A percentile compares a stretch with the other conserved stretches of the same genome.
Conservation (phyloP, 2,797 vertebrate genomes). For the Gallinago stenura region DNA sequence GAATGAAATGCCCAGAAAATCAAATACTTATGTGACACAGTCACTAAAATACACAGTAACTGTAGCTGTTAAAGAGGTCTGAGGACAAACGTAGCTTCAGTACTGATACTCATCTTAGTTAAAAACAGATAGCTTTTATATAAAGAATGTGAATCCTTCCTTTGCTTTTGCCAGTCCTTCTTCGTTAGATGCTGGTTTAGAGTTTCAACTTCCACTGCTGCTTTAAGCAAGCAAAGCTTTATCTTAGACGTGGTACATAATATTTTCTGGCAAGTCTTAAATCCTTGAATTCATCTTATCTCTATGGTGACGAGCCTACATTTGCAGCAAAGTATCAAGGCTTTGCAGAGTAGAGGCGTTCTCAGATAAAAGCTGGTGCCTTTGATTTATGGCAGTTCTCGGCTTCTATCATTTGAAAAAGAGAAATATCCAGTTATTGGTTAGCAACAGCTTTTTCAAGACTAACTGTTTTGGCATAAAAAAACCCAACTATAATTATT, state of each 20-base stretch:
- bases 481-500: not conserved
- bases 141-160: slow-evolving; percentile 4
- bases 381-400: slow-evolving; percentile 20
- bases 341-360: not conserved
- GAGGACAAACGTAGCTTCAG: not conserved
- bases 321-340: slow-evolving; percentile 41
- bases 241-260: slow-evolving; percentile 19
- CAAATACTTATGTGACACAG: not conserved
- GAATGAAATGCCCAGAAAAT: not conserved
- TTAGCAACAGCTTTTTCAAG: slow-evolving; percentile 1
- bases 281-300: slow-evolving; percentile 64
- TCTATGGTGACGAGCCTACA: slow-evolving; percentile 66
- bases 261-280: slow-evolving; percentile 50
- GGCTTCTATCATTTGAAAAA: not conserved
- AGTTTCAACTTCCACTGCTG: not conserved
- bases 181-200: slow-evolving; percentile 15
- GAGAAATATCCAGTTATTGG: not conserved
- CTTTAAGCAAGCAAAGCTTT: slow-evolving; percentile 22
- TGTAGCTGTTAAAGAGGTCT: not conserved
- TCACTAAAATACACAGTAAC: not conserved
- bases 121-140: slow-evolving; percentile 11
- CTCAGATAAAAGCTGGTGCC: slow-evolving; percentile 37
- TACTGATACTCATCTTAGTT: not conserved
- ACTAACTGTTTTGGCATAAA: not conserved
- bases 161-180: slow-evolving; percentile 2